phyloP scores from a whole-genome alignment of 35 echinoderm and acorn worm species.

The Diadema setosum region DNA sequence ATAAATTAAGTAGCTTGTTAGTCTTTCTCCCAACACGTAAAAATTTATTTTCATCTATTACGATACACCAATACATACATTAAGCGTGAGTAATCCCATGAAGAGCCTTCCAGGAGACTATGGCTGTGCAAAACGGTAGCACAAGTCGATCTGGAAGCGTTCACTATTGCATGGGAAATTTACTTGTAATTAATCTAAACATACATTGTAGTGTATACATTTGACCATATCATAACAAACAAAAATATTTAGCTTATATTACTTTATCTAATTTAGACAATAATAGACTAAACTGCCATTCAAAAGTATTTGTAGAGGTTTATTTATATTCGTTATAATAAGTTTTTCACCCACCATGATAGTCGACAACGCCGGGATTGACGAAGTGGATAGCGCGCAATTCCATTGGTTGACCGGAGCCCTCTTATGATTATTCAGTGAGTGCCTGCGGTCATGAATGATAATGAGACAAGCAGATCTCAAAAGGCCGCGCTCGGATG shows the following conservation, averaged over 20 bases:
- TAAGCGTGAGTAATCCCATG: neutral
- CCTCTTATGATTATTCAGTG: neutral
- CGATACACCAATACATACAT: neutral
- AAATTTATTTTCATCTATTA: neutral
- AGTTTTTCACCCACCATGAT: neutral
- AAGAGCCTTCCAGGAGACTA: neutral
- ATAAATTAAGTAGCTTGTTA: neutral
- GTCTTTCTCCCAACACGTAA: neutral
- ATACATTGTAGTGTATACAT: neutral
- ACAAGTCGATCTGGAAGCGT: neutral
- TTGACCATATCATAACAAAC: neutral
- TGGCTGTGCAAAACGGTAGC: too few relatives aligned
- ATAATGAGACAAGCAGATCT: neutral
- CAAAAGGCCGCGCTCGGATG: too few relatives aligned
- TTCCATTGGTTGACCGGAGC: neutral
- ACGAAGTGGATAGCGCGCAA: too few relatives aligned
- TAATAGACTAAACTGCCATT: neutral
- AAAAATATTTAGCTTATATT: neutral
- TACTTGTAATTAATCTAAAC: too few relatives aligned
- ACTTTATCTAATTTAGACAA: neutral
- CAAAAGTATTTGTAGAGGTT: neutral
- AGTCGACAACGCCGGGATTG: neutral
- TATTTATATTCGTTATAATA: neutral
- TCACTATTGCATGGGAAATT: neutral
- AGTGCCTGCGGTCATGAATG: neutral